Evolutionary conservation across 2,113 vertebrate genomes (phyloP).

Genomic region (Ondatra zibethicus): DNA sequence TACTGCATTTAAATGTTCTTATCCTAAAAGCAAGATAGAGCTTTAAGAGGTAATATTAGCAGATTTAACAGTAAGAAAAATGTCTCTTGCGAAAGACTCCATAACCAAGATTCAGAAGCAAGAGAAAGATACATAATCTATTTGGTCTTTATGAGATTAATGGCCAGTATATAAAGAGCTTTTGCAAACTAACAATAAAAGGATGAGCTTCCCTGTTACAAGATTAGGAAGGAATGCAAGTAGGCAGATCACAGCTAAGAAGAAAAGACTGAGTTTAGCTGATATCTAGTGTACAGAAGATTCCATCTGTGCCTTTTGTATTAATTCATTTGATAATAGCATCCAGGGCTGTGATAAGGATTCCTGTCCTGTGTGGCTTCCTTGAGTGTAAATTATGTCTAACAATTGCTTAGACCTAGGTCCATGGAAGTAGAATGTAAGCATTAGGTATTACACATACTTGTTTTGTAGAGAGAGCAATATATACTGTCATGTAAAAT

Average conservation of each 20-base stretch:
- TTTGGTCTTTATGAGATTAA: background rate
- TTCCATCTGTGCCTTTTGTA: accelerated
- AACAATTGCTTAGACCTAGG: background rate
- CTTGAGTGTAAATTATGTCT: background rate
- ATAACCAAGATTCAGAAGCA: background rate
- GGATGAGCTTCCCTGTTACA: background rate
- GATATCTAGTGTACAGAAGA: background rate
- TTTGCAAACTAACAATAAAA: background rate
- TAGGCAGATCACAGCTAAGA: background rate
- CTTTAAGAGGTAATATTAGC: background rate
- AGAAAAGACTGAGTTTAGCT: background rate
- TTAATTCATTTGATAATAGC: background rate
- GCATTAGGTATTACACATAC: background rate
- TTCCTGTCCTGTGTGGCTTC: background rate
- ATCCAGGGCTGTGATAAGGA: too few species aligned
- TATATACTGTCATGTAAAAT: background rate
- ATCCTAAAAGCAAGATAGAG: background rate
- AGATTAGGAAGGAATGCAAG: background rate
- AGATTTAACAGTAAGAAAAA: background rate
- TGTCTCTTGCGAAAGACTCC: background rate
- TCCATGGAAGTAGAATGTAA: background rate
- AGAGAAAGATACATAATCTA: background rate
- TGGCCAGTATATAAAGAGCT: constrained; percentile 32
- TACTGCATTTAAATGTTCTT: background rate
- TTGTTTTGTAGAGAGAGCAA: background rate